Conservation (phyloP, 1,140 invertebrate genomes). For the Atopsyche davidsoni region DNA sequence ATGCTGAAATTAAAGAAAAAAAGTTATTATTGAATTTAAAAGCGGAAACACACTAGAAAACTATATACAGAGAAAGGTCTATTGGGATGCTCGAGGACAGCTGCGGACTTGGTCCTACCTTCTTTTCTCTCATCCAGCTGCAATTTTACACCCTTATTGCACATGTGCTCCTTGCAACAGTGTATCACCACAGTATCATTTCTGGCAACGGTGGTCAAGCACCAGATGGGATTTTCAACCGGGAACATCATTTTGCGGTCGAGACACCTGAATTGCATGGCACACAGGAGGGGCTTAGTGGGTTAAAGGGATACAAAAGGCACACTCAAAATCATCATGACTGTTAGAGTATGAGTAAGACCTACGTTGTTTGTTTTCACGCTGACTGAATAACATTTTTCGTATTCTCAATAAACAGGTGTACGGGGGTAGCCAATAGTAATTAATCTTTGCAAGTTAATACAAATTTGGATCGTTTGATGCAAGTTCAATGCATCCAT, state of each 20-base stretch:
- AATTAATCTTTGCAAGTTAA: too few species aligned
- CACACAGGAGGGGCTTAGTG: conserved; percentile 17
- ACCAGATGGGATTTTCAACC: conserved; percentile 39
- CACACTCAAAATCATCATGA: conserved; percentile 19
- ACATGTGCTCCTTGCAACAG: conserved; percentile 63
- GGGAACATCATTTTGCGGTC: conserved; percentile 36
- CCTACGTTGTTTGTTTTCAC: background rate
- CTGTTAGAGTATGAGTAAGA: conserved; percentile 5
- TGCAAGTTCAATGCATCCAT: too few species aligned
- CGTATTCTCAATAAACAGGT: conserved; percentile 8
- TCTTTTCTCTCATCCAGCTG: conserved; percentile 42
- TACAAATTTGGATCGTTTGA: too few species aligned
- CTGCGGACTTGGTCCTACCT: conserved; percentile 5
- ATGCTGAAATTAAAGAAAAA: background rate
- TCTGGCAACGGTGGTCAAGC: conserved; percentile 34
- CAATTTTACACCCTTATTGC: conserved; percentile 54
- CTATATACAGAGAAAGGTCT: background rate
- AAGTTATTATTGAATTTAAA: background rate
- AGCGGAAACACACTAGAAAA: background rate
- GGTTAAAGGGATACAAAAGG: conserved; percentile 18
- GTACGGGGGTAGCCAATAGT: conserved; percentile 16
- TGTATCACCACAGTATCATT: conserved; percentile 55
- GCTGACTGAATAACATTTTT: too few species aligned
- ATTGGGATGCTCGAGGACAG: background rate
- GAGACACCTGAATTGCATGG: conserved; percentile 36